Evolutionary conservation across 2,888 invertebrate species (phyloP), one percentile per base, ranked within the genome.

Genomic region (Oxystoma pomonae): DNA sequence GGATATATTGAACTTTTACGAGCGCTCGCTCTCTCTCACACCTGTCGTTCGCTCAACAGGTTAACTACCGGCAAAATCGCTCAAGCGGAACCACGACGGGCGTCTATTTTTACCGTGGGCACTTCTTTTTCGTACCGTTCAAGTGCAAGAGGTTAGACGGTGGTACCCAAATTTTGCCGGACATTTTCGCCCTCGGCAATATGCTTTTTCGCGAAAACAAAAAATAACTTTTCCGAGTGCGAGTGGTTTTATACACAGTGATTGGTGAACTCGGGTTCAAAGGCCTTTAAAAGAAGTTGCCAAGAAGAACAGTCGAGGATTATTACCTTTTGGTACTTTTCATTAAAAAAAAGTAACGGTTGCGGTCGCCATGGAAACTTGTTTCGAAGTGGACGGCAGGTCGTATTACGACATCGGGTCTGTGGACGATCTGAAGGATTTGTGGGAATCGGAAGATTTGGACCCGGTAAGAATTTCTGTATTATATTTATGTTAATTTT

Each of bases 371-470:
- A 89, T 89, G 89, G 89, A 89, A 82, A 83, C 85, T 74, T 67
- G 67, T 55, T 90, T 89, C 82, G 73, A 75, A 53, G 76, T 78
- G 73, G 77, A 78, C 73, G 77, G 78, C 73, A 78, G 77, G 68
- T 76, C 76, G 20, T 77, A 77, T 68, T 90, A 89, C 82, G 91
- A 91, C 81, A 87, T 87, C 78, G 87, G 86, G 74, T 72, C 75
- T 16, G 84, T 86, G 67, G 88, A 89, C 73, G 87, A 87, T 81
- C 84, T 91, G 76, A 89, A 88, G 83, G 91, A 91, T 81, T 84
- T 91, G 76, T 91, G 91, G 90, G 71, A 72, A 79, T 86, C 90
- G 74, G 91, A 90, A 83, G 91, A 90, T 83, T 84, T 91, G 78
- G 91, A 91, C 83, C 88, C 91, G 88, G 91, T 91, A 81, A 90